Conservation (phyloP, 2,888 invertebrate species). For the Acholoe squamosa region DNA sequence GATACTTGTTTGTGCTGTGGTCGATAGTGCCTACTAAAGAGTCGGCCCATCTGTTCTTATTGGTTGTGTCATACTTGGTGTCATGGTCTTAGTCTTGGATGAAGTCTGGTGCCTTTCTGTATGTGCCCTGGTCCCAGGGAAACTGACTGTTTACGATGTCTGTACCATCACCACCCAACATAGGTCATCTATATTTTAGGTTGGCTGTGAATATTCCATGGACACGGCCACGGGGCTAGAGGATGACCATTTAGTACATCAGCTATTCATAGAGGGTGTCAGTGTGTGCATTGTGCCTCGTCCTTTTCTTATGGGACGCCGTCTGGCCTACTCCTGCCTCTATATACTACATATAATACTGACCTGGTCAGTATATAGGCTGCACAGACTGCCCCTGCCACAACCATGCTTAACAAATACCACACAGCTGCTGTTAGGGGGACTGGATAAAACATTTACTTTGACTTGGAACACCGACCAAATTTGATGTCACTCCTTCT, state of each 20-base stretch:
- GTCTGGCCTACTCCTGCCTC: too few relatives aligned
- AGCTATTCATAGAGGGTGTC: constrained; percentile 4
- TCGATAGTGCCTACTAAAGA: background rate
- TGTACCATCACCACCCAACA: background rate
- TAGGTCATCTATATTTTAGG: constrained; percentile 20
- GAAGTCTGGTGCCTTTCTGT: background rate
- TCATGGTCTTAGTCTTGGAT: background rate
- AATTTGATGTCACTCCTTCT: too few relatives aligned
- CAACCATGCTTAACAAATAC: too few relatives aligned
- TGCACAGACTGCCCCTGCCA: too few relatives aligned
- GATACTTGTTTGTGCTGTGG: constrained; percentile 9
- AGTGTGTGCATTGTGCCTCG: background rate
- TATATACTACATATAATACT: too few relatives aligned
- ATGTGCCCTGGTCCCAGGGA: too few relatives aligned
- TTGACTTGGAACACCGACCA: too few relatives aligned
- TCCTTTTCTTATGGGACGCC: background rate
- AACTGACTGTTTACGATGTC: too few relatives aligned
- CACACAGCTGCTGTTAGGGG: too few relatives aligned
- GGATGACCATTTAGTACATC: background rate
- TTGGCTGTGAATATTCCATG: background rate
- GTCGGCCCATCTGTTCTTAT: background rate
- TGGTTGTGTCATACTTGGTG: background rate
- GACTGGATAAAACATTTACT: too few relatives aligned
- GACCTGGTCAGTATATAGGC: too few relatives aligned
- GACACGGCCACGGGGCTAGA: background rate